Evolutionary conservation across 2,113 vertebrate species (phyloP).

Genomic region (Phaethon lepturus): DNA sequence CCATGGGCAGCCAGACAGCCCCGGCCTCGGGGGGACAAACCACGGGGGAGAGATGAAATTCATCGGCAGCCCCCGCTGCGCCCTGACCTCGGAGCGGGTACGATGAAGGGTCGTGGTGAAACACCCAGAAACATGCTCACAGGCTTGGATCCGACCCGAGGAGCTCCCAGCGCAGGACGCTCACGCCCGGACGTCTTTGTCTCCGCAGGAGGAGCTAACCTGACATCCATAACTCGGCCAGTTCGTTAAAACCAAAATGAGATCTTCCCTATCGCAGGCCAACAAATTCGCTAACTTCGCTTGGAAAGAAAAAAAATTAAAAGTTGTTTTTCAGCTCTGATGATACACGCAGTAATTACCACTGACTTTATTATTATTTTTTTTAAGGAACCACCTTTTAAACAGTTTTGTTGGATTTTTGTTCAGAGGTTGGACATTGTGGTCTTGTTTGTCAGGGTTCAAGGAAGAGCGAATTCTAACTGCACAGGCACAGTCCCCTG

Average conservation of each 20-base stretch:
- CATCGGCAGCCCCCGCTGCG: neutral
- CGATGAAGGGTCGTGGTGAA: rapidly evolving
- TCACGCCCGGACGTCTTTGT: neutral
- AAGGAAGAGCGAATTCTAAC: neutral
- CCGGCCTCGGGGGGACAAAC: neutral
- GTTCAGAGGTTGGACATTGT: neutral
- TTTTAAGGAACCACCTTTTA: neutral
- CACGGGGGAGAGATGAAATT: neutral
- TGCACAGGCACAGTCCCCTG: neutral
- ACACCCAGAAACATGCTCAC: neutral
- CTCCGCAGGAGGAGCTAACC: neutral
- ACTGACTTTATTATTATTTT: neutral
- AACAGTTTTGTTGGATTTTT: neutral
- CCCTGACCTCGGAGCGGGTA: rapidly evolving
- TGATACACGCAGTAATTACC: neutral
- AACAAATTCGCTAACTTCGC: neutral
- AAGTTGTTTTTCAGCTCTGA: neutral
- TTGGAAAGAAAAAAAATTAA: neutral
- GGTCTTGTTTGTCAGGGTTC: neutral
- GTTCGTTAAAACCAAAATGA: neutral
- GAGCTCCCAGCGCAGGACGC: neutral
- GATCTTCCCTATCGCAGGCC: neutral
- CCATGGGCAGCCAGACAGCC: rapidly evolving
- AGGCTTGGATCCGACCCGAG: neutral
- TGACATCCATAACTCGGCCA: neutral